Percentiles rank a stretch among this genome's conserved stretches.
Evolutionary conservation across 2,888 invertebrate species (phyloP).

Genomic region (Tyria jacobaeae): DNA sequence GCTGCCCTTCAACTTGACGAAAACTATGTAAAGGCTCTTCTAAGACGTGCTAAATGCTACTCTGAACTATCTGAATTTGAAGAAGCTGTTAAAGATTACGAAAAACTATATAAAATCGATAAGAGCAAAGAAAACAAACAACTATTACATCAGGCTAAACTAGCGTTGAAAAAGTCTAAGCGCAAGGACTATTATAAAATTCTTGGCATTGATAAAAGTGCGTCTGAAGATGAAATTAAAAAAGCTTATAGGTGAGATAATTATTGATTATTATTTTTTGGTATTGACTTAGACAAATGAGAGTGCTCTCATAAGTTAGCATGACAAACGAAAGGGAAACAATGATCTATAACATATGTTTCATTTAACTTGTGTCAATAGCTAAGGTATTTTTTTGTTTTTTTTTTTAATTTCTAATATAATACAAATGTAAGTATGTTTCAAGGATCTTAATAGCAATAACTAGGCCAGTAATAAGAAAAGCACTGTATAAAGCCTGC

Average conservation of each 20-base stretch:
- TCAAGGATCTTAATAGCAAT: no score
- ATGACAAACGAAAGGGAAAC: neutral
- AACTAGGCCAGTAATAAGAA: no score
- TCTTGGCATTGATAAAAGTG: slow-evolving; percentile 93
- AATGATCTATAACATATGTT: neutral
- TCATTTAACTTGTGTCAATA: no score
- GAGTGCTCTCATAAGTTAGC: neutral
- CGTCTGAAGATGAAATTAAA: slow-evolving; percentile 96
- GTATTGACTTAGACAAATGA: neutral
- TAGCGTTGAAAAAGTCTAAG: slow-evolving; percentile 95
- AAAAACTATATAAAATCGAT: slow-evolving; percentile 93
- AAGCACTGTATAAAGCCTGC: no score
- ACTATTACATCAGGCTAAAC: slow-evolving; percentile 94
- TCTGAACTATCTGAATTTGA: slow-evolving; percentile 94
- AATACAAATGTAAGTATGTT: no score
- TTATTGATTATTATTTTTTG: neutral
- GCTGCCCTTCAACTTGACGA: slow-evolving; percentile 94
- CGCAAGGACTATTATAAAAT: slow-evolving; percentile 99
- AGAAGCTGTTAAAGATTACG: slow-evolving; percentile 96
- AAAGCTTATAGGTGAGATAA: slow-evolving; percentile 92
- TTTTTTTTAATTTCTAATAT: no score
- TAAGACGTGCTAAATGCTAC: slow-evolving; percentile 95
- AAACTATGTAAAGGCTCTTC: slow-evolving; percentile 92
- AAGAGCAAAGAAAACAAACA: slow-evolving; percentile 93
- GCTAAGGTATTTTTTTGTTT: no score